phyloP scores from a whole-genome alignment of 2,888 invertebrate species.

The Sphinx pinastri region DNA sequence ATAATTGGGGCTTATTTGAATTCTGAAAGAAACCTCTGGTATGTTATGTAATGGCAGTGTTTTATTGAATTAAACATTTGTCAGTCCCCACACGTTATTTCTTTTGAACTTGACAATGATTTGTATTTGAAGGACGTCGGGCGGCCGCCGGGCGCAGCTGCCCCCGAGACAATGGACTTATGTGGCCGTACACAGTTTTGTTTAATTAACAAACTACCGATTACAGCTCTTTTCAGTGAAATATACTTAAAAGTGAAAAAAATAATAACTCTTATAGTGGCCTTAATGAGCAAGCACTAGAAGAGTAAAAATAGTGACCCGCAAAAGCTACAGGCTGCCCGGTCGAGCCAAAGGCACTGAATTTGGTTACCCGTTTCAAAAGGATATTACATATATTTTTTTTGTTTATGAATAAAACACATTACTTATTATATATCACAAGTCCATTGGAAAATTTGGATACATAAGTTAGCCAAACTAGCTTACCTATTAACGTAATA shows the following conservation, averaged over 20 bases:
- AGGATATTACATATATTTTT: too few species aligned
- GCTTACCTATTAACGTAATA: neutral
- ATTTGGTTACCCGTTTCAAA: too few species aligned
- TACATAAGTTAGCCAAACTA: neutral
- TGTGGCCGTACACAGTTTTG: neutral
- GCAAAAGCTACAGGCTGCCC: too few species aligned
- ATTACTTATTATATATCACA: too few species aligned
- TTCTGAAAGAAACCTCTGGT: conserved; percentile 27
- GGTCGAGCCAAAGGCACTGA: too few species aligned
- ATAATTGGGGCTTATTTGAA: conserved; percentile 28
- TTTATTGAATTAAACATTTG: conserved; percentile 38
- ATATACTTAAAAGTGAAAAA: too few species aligned
- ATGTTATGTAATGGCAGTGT: conserved; percentile 29
- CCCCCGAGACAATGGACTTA: conserved; percentile 58
- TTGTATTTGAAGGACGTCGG: conserved; percentile 62
- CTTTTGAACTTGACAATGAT: conserved; percentile 72
- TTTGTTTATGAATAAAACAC: too few species aligned
- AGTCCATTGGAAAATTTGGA: too few species aligned
- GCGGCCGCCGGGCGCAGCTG: conserved; percentile 57
- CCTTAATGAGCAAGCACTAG: too few species aligned
- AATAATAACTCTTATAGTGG: neutral
- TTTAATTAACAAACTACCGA: neutral
- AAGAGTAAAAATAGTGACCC: too few species aligned
- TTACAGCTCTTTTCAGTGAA: neutral
- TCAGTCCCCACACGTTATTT: conserved; percentile 56